These are phyloP conservation scores for Prorops nasuta DNA, from an alignment of 1,140 invertebrate genomes.

Conservation along the genomic window DNA sequence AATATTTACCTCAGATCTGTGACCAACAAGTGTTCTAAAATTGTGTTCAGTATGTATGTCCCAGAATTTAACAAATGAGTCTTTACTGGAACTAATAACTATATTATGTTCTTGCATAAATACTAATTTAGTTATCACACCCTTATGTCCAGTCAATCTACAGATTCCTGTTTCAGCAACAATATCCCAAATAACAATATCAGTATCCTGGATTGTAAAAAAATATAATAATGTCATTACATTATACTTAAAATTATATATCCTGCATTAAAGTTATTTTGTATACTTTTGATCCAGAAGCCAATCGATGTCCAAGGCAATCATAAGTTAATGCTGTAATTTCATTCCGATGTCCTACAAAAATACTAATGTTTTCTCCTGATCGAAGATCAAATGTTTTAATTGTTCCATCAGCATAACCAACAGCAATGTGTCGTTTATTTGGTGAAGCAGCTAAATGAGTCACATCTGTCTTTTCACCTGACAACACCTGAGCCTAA, in stretches of 20 bases:
- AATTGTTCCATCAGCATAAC: conserved; percentile 87
- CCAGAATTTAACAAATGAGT: conserved; percentile 97
- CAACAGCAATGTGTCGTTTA: conserved; percentile 79
- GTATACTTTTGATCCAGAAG: conserved; percentile 80
- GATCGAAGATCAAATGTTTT: conserved; percentile 75
- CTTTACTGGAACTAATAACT: conserved; percentile 87
- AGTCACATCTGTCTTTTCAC: conserved; percentile 78
- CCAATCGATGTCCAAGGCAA: conserved; percentile 73
- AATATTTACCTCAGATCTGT: conserved; percentile 68
- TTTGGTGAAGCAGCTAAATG: conserved; percentile 69
- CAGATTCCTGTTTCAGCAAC: conserved; percentile 87
- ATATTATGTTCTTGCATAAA: conserved; percentile 81
- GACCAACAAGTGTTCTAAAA: conserved; percentile 87
- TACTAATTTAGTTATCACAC: conserved; percentile 79
- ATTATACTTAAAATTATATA: conserved; percentile 5
- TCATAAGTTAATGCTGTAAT: conserved; percentile 84
- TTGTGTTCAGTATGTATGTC: conserved; percentile 93
- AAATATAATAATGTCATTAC: conserved; percentile 16
- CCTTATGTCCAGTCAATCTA: conserved; percentile 90
- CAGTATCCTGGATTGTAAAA: conserved; percentile 70
- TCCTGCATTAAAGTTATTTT: neutral
- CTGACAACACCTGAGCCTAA: conserved; percentile 71
- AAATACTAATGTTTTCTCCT: conserved; percentile 72
- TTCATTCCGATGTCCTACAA: conserved; percentile 85
- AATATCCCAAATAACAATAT: conserved; percentile 94